Conservation (phyloP, 2,797 vertebrate genomes). For the Poeciliopsis turneri region DNA sequence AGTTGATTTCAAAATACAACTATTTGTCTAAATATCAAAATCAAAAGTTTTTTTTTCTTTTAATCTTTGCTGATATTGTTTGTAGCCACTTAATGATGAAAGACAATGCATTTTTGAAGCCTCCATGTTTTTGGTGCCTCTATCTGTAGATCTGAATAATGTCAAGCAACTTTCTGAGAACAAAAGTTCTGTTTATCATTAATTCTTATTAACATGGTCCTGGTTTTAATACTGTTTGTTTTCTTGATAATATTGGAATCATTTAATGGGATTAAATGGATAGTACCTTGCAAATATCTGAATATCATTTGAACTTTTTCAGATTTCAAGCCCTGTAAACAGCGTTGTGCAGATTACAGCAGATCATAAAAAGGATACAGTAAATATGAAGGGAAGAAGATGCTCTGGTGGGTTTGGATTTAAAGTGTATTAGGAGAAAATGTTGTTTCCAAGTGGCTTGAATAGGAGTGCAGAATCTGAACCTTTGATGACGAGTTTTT, state of each 20-base stretch:
- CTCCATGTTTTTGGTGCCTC: background rate
- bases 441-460: background rate
- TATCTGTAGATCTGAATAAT: background rate
- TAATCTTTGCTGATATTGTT: background rate
- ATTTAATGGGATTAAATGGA: background rate
- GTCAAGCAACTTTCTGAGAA: background rate
- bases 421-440: background rate
- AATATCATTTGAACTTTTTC: background rate
- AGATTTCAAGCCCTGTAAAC: background rate
- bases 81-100: background rate
- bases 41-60: background rate
- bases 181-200: background rate
- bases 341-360: background rate
- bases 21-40: background rate
- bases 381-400: background rate
- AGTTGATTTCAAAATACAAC: background rate
- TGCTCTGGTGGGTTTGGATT: background rate
- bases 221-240: background rate
- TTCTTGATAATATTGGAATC: background rate
- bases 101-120: background rate
- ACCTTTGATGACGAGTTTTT: background rate
- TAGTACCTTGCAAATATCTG: background rate
- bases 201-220: background rate
- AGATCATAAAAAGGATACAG: background rate
- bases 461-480: background rate